phyloP scores from a whole-genome alignment of 1,140 invertebrate species.

The Eriocheir sinensis region DNA sequence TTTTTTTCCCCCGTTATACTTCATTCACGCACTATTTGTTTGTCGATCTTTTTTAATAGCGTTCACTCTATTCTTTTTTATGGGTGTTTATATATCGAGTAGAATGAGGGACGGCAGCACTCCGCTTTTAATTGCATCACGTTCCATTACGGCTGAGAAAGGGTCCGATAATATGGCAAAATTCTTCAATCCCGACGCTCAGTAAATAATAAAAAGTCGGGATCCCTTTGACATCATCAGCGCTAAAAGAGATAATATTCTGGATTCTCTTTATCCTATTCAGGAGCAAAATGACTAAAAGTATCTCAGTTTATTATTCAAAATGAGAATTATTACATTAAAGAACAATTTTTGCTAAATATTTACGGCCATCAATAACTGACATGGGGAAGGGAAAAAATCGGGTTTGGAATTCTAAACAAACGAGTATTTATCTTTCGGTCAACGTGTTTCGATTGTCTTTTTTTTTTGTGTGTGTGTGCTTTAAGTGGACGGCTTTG shows the following conservation, averaged over 20 bases:
- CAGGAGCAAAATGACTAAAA: conserved; percentile 15
- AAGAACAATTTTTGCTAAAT: conserved; percentile 8
- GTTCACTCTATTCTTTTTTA: neutral
- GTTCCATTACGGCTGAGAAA: neutral
- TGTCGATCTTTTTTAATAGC: too few relatives aligned
- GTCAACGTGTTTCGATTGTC: neutral
- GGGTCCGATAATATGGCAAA: neutral
- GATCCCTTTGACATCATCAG: conserved; percentile 13
- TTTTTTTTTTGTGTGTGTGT: neutral
- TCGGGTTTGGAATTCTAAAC: neutral
- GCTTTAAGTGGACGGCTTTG: too few relatives aligned
- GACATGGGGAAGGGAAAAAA: neutral
- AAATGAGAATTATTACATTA: conserved; percentile 18
- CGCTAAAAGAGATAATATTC: conserved; percentile 25
- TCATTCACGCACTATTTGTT: too few relatives aligned
- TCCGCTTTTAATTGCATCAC: neutral
- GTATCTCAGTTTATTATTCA: conserved; percentile 26
- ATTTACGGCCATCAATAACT: conserved; percentile 16
- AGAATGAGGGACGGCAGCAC: neutral
- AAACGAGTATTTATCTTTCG: neutral
- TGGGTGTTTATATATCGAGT: neutral
- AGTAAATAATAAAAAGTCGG: conserved; percentile 16
- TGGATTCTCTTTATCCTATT: conserved; percentile 25
- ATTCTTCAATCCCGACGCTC: neutral
- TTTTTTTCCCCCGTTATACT: too few relatives aligned